A percentile compares a stretch with the other conserved stretches of the same genome.
phyloP scores from a whole-genome alignment of 2,113 vertebrate species.

The human region GRCh38 chrY:5706001-5706500 shows the following conservation, averaged over 20 bases:
- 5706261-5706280: conserved; percentile 8
- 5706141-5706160: neutral
- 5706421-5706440: neutral
- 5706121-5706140: neutral
- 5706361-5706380: neutral
- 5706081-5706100: neutral
- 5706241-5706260: neutral
- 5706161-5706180: neutral
- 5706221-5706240: neutral
- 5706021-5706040: neutral
- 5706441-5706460: neutral
- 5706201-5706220: neutral
- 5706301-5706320: neutral
- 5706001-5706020: conserved; percentile 14
- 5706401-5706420: neutral
- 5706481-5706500: conserved; percentile 3
- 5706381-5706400: neutral
- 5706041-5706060: neutral
- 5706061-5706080: neutral
- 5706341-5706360: neutral
- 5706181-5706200: neutral
- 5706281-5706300: conserved; percentile 20
- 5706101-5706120: neutral
- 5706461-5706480: neutral
- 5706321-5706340: neutral